Evolutionary conservation across 2,888 invertebrate genomes (phyloP), one percentile per base, ranked within the genome.

Genomic region (Charanyca ferruginea): DNA sequence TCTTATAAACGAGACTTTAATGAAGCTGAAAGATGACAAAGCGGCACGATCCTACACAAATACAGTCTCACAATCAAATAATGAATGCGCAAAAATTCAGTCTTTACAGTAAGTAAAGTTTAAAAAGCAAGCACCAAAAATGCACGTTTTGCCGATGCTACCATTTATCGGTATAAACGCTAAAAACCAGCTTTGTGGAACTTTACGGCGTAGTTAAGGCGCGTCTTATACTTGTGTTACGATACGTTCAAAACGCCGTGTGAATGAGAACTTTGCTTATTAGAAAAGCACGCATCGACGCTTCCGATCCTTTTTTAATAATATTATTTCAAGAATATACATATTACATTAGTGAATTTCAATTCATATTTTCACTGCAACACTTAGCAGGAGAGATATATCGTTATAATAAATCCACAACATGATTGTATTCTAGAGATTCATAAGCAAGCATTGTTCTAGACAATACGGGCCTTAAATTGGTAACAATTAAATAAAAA

Each of bases 111-210:
- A 38, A 9, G 6, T 58, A 38, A 16, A 38, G 32, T 9, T 32
- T 18, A 13, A 48, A 55, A 57, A 32, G 11, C 11, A 16, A 11
- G 18, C 16, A 20, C 57, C 2, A 32, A 44, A 32, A 32, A 11
- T 16, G 16, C 32, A 32, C 16, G 18, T 11, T 35, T 28, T 53
- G n/a, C 11, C 11, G 28, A 42, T n/a, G n/a, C 32, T 18, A 13
- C 38, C 16, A 3, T 35, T 44, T 22, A 38, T 38, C 22, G 23
- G 11, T 16, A 44, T 8, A 4, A 42, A 35, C 0, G 42, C 23
- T 23, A 49, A 42, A 38, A 61, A 63, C 28, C 47, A 25, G 38
- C n/a, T 32, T 13, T 55, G 32, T 55, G 9, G 22, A 55, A 32
- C 22, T 23, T 23, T 23, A 61, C 22, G 22, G n/a, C 13, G 22